A percentile compares a stretch with the other conserved stretches of the same genome.
Evolutionary conservation across 2,888 invertebrate genomes (phyloP).

Genomic region (Oscheius onirici): DNA sequence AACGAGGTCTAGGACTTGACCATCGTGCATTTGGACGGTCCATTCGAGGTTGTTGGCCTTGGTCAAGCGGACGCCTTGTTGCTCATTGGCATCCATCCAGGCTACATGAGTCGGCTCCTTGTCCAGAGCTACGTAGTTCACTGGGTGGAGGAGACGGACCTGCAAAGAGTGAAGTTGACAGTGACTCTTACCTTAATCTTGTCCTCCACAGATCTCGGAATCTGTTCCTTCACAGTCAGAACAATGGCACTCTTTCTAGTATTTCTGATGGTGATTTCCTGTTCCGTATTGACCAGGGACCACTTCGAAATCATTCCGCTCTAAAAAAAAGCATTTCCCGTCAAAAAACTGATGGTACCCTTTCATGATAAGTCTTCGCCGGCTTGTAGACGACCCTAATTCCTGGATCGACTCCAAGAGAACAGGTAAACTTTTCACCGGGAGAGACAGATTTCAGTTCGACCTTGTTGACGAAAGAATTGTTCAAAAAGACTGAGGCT

Average conservation of each 20-base stretch:
- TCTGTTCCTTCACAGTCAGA: background rate
- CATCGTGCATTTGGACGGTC: slow-evolving; percentile 45
- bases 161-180: background rate
- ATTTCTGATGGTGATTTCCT: background rate
- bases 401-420: background rate
- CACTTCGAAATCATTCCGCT: background rate
- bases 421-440: background rate
- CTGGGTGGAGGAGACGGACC: slow-evolving; percentile 37
- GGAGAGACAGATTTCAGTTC: background rate
- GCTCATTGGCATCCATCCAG: slow-evolving; percentile 27
- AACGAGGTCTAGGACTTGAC: slow-evolving; percentile 24
- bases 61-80: slow-evolving; percentile 37
- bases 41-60: slow-evolving; percentile 50
- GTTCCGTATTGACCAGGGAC: background rate
- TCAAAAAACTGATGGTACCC: background rate
- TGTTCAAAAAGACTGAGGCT: background rate
- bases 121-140: slow-evolving; percentile 16
- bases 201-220: background rate
- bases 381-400: background rate
- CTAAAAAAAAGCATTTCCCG: background rate
- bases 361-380: background rate
- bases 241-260: background rate
- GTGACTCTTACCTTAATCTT: background rate
- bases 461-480: slow-evolving; percentile 5
- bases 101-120: slow-evolving; percentile 19